Evolutionary conservation across 1,140 invertebrate genomes (phyloP).

Genomic region (Tyrophagus putrescentiae): DNA sequence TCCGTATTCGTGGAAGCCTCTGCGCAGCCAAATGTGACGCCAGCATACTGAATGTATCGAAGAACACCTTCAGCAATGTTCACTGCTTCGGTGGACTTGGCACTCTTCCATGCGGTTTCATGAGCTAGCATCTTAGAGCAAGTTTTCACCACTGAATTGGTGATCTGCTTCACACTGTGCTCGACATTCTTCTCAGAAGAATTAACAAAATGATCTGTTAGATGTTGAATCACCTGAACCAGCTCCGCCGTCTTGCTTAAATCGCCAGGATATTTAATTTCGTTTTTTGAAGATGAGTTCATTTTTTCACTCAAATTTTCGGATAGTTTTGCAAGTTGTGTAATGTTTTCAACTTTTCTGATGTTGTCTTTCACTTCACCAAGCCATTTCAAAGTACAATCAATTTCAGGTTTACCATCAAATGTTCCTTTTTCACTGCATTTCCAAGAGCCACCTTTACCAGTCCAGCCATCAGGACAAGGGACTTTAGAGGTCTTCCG

Average conservation of each 20-base stretch:
- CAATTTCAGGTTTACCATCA: background rate
- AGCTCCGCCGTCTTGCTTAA: background rate
- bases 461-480: background rate
- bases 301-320: background rate
- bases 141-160: background rate
- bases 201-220: background rate
- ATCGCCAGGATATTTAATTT: constrained; percentile 7
- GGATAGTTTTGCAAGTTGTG: background rate
- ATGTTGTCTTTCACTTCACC: background rate
- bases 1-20: background rate
- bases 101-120: background rate
- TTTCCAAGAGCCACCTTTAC: background rate
- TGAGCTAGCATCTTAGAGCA: background rate
- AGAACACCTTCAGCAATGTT: background rate
- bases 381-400: background rate
- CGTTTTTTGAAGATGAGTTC: background rate
- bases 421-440: too few species aligned
- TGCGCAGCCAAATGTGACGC: background rate
- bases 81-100: background rate
- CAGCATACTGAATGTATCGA: background rate
- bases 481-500: background rate
- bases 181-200: background rate
- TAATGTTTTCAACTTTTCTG: background rate
- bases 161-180: background rate
- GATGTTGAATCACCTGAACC: background rate